Evolutionary conservation across 2,113 vertebrate species (phyloP).

Genomic region (Ariopsis seemanni): DNA sequence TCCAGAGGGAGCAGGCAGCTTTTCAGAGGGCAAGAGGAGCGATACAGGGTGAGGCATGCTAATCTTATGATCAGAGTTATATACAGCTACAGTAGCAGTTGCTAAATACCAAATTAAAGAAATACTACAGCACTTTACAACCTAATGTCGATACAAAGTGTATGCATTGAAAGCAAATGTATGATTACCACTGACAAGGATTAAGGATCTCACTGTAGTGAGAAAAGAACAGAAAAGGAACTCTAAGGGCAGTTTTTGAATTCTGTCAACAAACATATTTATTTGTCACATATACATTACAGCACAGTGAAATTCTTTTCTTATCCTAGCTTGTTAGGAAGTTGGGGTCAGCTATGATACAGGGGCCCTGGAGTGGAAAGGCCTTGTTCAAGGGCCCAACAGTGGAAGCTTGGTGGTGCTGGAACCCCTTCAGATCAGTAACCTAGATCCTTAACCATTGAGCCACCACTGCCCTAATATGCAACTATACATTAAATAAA

Average conservation of each 20-base stretch:
- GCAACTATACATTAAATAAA: too few relatives aligned
- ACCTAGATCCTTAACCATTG: too few relatives aligned
- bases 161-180: neutral
- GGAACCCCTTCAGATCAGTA: neutral
- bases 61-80: constrained; percentile 30
- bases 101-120: constrained; percentile 40
- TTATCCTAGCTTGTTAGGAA: neutral
- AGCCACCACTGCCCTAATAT: too few relatives aligned
- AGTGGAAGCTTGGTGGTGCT: neutral
- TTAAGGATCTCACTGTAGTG: neutral
- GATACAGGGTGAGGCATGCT: constrained; percentile 65
- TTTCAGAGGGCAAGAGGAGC: constrained; percentile 60
- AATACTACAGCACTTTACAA: neutral
- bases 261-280: neutral
- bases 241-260: neutral
- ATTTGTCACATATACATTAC: neutral
- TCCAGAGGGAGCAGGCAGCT: constrained; percentile 57
- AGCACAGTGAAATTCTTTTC: neutral
- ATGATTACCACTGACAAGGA: neutral
- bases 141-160: neutral
- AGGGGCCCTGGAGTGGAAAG: neutral
- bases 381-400: neutral
- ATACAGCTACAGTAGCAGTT: constrained; percentile 58
- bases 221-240: neutral
- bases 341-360: neutral